Percentiles rank a stretch among this genome's conserved stretches.
Evolutionary conservation across 2,888 invertebrate genomes (phyloP).

Genomic region (Pandemis heparana): DNA sequence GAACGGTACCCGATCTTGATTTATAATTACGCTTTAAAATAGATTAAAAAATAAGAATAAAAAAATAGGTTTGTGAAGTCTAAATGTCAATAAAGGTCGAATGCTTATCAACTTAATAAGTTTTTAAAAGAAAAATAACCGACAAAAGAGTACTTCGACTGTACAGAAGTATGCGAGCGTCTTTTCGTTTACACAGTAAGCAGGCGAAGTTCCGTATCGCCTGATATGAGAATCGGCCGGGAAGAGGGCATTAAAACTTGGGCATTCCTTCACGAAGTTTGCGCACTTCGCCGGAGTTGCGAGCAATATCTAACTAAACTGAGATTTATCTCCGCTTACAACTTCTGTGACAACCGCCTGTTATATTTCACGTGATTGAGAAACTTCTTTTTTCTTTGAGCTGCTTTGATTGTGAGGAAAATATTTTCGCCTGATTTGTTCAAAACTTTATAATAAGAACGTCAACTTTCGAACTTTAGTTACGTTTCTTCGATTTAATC

Average conservation of each 20-base stretch:
- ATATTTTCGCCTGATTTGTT: constrained; percentile 36
- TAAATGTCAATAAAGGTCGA: constrained; percentile 4
- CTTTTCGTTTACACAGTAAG: constrained; percentile 34
- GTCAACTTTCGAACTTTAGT: constrained; percentile 13
- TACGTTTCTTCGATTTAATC: constrained; percentile 17
- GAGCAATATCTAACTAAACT: constrained; percentile 72
- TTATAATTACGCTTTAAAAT: constrained; percentile 9
- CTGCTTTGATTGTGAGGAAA: constrained; percentile 41
- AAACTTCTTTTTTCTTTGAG: constrained; percentile 60
- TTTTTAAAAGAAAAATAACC: constrained; percentile 1
- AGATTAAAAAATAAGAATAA: constrained; percentile 7
- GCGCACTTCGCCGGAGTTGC: constrained; percentile 61
- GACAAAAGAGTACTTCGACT: constrained; percentile 22
- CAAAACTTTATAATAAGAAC: constrained; percentile 35
- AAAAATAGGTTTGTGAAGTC: constrained; percentile 9
- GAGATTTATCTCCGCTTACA: constrained; percentile 75
- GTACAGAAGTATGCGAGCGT: constrained; percentile 23
- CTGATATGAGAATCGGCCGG: constrained; percentile 68
- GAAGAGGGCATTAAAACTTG: constrained; percentile 78
- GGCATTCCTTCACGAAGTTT: constrained; percentile 67
- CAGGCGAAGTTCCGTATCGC: constrained; percentile 62
- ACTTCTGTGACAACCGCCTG: constrained; percentile 71
- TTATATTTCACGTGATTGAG: constrained; percentile 66
- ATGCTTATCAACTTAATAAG: background rate
- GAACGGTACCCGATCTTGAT: constrained; percentile 69